Evolutionary conservation across 2,888 invertebrate species (phyloP).

Genomic region (Protonemura montana): DNA sequence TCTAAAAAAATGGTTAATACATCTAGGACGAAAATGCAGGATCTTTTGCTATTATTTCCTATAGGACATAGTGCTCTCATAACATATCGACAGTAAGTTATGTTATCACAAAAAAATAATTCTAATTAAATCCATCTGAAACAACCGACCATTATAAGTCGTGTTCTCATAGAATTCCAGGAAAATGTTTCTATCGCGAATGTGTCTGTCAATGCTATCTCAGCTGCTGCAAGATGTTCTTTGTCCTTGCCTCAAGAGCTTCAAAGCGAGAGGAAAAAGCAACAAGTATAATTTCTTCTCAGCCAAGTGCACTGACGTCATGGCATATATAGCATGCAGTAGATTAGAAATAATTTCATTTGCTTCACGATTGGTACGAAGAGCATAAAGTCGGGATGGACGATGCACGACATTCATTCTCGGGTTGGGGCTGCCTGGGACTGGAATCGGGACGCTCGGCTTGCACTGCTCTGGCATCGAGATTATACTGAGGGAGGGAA

Average conservation of each 20-base stretch:
- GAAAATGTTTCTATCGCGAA: neutral
- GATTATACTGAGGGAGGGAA: no score
- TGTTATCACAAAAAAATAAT: neutral
- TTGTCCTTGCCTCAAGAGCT: neutral
- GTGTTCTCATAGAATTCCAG: neutral
- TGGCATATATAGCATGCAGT: neutral
- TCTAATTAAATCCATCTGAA: neutral
- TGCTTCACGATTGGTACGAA: neutral
- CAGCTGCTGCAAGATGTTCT: neutral
- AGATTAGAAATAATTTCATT: constrained; percentile 12
- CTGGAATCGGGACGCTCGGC: no score
- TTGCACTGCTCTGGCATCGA: no score
- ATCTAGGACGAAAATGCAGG: no score
- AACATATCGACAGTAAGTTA: no score
- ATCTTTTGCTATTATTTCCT: no score
- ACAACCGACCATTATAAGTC: neutral
- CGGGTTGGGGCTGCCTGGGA: neutral
- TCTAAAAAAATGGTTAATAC: no score
- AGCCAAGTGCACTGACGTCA: constrained; percentile 9
- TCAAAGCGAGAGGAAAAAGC: neutral
- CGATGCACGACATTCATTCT: neutral
- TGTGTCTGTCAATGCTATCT: neutral
- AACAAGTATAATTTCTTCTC: neutral
- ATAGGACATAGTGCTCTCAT: no score
- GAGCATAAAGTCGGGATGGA: neutral